A percentile compares a stretch with the other conserved stretches of the same genome.
Evolutionary conservation across 2,888 invertebrate species (phyloP).

Genomic region (Tenthredo notha): DNA sequence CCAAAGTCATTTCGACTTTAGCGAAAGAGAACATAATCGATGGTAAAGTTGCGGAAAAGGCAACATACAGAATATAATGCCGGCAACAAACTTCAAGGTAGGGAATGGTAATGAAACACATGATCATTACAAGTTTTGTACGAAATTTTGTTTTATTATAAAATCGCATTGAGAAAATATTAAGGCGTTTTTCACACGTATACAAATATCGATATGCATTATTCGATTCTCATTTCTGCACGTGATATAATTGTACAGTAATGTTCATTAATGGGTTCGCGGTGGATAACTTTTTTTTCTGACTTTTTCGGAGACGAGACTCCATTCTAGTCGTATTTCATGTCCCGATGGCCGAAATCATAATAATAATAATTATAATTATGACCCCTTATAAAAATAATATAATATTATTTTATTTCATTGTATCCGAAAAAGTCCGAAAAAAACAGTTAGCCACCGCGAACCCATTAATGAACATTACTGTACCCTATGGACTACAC

Average conservation of each 20-base stretch:
- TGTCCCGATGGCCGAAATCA: no score
- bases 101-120: not conserved
- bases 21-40: not conserved
- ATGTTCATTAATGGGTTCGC: no score
- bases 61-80: not conserved
- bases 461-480: no score
- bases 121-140: constrained; percentile 9
- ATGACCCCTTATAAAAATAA: no score
- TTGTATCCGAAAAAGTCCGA: no score
- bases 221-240: constrained; percentile 12
- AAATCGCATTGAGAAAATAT: constrained; percentile 72
- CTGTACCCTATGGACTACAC: not conserved
- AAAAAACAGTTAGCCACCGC: no score
- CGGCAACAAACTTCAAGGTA: not conserved
- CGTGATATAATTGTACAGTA: not conserved
- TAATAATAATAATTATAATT: no score
- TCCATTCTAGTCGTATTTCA: no score
- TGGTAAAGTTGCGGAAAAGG: not conserved
- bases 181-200: constrained; percentile 62
- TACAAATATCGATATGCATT: constrained; percentile 41
- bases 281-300: no score
- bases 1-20: not conserved
- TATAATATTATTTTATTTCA: no score
- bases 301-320: no score
- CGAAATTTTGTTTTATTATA: constrained; percentile 55